Conservation (phyloP, 2,888 invertebrate species). For the Apodemia duryi region DNA sequence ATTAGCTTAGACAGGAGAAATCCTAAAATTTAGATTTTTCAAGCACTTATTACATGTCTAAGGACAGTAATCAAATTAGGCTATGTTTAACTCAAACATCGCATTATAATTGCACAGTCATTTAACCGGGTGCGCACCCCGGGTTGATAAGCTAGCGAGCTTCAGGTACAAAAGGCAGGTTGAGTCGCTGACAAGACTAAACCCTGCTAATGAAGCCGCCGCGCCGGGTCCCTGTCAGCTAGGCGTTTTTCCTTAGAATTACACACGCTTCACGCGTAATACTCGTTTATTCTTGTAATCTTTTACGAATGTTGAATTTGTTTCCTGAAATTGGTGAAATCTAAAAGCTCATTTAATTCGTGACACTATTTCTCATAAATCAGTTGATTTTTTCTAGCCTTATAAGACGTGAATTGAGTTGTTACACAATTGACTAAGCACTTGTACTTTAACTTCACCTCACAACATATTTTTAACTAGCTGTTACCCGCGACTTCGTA, state of each 20-base stretch:
- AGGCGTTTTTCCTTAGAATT: background rate
- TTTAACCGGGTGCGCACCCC: background rate
- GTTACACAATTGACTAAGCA: no score
- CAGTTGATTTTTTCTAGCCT: no score
- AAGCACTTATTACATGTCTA: background rate
- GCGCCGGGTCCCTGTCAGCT: background rate
- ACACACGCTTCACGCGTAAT: no score
- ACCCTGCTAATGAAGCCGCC: background rate
- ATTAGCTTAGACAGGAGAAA: background rate
- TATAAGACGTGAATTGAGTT: no score
- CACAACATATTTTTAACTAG: no score
- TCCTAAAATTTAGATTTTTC: background rate
- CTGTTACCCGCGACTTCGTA: no score
- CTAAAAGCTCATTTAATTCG: no score
- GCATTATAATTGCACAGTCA: background rate
- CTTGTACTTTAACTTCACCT: no score
- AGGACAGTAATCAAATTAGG: background rate
- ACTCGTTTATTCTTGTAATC: no score
- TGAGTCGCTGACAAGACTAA: background rate
- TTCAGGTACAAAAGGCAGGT: background rate
- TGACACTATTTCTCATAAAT: no score
- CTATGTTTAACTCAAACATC: background rate
- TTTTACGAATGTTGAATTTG: no score
- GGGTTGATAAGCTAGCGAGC: background rate
- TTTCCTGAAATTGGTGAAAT: no score